These are phyloP conservation scores for Oscheius myriophilus DNA, from an alignment of 2,888 invertebrate species.

Conservation along the genomic window DNA sequence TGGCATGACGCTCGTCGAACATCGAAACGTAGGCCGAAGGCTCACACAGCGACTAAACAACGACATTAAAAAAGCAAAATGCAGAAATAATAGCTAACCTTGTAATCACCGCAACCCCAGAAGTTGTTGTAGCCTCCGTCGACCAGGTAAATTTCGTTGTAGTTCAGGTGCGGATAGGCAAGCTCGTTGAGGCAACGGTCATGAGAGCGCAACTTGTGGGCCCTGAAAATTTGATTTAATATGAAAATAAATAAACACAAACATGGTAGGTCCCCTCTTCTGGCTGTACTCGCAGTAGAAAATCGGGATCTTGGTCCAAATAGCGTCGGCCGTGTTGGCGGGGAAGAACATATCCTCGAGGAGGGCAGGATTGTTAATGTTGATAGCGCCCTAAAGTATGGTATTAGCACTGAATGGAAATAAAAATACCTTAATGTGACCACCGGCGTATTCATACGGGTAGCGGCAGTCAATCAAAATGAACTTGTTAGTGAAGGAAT, in stretches of 20 bases:
- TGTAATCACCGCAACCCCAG: constrained; percentile 72
- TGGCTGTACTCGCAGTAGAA: constrained; percentile 99
- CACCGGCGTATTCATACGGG: constrained; percentile 54
- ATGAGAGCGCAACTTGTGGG: constrained; percentile 82
- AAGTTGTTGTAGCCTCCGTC: constrained; percentile 90
- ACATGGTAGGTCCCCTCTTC: constrained; percentile 92
- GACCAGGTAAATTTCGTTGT: constrained; percentile 91
- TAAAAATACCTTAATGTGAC: constrained; percentile 48
- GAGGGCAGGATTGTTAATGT: constrained; percentile 31
- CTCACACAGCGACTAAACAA: too few species aligned
- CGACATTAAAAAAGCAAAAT: too few species aligned
- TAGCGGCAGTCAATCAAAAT: constrained; percentile 53
- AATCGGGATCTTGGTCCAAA: constrained; percentile 79
- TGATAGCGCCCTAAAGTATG: constrained; percentile 36
- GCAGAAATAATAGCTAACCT: too few species aligned
- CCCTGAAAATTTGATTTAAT: constrained; percentile 41
- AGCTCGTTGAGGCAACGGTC: constrained; percentile 85
- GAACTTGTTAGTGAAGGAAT: constrained; percentile 1
- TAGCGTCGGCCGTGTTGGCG: background rate
- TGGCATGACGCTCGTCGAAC: too few species aligned
- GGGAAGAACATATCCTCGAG: constrained; percentile 38
- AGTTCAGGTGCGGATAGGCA: constrained; percentile 78
- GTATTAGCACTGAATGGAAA: background rate
- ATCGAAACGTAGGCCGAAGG: too few species aligned
- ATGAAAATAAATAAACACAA: background rate